Evolutionary conservation across 2,797 vertebrate genomes (phyloP).

Genomic region (Rousettus madagascariensis): DNA sequence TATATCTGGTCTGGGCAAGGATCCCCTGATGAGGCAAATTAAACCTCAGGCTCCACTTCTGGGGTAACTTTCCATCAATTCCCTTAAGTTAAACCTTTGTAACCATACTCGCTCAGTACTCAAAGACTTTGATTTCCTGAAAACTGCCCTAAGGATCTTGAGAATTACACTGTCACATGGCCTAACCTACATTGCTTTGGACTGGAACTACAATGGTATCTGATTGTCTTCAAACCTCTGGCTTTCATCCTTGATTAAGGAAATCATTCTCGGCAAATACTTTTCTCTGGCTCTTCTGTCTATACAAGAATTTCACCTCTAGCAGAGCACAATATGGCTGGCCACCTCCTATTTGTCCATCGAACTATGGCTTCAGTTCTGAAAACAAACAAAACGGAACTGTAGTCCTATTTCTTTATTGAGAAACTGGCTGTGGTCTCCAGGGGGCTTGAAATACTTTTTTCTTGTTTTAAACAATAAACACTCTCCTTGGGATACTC

Average conservation of each 20-base stretch:
- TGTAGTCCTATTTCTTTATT: background rate
- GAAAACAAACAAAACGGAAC: background rate
- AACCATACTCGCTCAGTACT: background rate
- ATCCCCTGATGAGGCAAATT: background rate
- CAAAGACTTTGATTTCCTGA: background rate
- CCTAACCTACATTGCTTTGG: background rate
- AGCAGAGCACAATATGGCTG: background rate
- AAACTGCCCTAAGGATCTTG: background rate
- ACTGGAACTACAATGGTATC: background rate
- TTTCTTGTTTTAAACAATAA: background rate
- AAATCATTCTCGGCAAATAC: background rate
- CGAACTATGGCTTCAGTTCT: background rate
- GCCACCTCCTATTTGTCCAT: background rate
- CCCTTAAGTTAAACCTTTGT: background rate
- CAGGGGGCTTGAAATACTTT: background rate
- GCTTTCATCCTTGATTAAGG: background rate
- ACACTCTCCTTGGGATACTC: background rate
- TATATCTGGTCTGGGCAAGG: background rate
- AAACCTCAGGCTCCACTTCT: background rate
- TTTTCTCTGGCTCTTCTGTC: background rate
- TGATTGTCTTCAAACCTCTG: background rate
- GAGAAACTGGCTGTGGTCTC: background rate
- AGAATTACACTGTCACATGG: background rate
- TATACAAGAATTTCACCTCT: background rate
- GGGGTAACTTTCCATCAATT: background rate